These are phyloP conservation scores for Mesoligia furuncula DNA, from an alignment of 2,888 invertebrate species.

Conservation along the genomic window DNA sequence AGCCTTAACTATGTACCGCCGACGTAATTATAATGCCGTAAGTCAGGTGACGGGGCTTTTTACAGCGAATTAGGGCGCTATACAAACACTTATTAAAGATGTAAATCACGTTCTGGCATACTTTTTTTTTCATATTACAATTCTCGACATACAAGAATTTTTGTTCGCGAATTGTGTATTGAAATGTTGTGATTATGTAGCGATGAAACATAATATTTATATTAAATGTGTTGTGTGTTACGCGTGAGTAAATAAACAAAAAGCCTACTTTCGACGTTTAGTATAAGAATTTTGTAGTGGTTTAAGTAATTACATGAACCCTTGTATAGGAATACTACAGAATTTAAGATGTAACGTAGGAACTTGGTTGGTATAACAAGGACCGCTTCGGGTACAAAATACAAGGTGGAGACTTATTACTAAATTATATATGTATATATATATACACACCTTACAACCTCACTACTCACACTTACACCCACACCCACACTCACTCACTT, in stretches of 20 bases:
- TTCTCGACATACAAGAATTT: conserved; percentile 25
- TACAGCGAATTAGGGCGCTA: conserved; percentile 73
- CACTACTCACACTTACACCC: too few species aligned
- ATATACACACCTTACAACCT: too few species aligned
- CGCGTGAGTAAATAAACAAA: conserved; percentile 18
- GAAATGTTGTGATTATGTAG: conserved; percentile 41
- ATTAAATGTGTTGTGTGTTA: conserved; percentile 29
- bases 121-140: conserved; percentile 64
- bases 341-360: background rate
- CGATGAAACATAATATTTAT: conserved; percentile 19
- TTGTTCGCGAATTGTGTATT: conserved; percentile 42
- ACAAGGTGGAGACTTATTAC: too few species aligned
- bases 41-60: conserved; percentile 80
- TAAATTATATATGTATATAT: too few species aligned
- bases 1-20: conserved; percentile 80
- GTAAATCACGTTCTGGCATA: conserved; percentile 64
- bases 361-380: background rate
- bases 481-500: too few species aligned
- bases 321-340: background rate
- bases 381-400: background rate
- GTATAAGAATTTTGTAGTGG: background rate
- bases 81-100: conserved; percentile 72
- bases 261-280: background rate
- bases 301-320: background rate
- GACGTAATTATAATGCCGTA: conserved; percentile 83